A percentile compares a stretch with the other conserved stretches of the same genome.
phyloP scores from a whole-genome alignment of 2,888 invertebrate species.

The Villa cingulata region DNA sequence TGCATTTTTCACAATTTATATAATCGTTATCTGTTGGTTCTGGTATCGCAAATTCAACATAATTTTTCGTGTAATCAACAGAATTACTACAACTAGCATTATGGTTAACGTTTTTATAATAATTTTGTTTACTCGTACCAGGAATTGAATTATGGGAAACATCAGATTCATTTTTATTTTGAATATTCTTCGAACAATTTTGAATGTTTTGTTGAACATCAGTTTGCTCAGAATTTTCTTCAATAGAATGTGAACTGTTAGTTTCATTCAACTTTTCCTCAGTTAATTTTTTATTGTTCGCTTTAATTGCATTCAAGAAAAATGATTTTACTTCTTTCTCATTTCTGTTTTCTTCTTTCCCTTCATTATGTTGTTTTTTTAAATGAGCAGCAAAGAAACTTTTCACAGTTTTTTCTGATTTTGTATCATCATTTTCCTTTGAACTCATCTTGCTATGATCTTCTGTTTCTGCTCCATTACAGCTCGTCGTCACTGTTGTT shows the following conservation, averaged over 20 bases:
- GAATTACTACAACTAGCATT: no score
- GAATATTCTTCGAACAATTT: neutral
- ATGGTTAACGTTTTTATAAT: neutral
- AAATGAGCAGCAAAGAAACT: conserved; percentile 23
- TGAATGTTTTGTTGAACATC: neutral
- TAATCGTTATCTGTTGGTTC: conserved; percentile 19
- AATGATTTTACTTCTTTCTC: conserved; percentile 1
- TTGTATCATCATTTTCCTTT: conserved; percentile 9
- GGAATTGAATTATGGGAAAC: neutral
- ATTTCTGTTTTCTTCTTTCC: neutral
- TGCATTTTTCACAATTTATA: conserved; percentile 50
- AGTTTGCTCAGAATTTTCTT: neutral
- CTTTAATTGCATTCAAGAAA: conserved; percentile 1
- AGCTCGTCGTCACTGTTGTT: neutral
- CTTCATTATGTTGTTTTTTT: conserved; percentile 13
- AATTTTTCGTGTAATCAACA: conserved; percentile 14
- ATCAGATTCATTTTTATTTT: no score
- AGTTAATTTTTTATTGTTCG: neutral
- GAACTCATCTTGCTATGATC: no score
- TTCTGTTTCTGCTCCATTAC: no score
- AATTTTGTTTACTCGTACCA: neutral
- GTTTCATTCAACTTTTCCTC: neutral
- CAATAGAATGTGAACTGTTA: neutral
- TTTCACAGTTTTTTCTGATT: conserved; percentile 10
- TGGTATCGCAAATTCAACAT: conserved; percentile 26